Evolutionary conservation across 2,888 invertebrate genomes (phyloP).

Genomic region (Tineola bisselliella): DNA sequence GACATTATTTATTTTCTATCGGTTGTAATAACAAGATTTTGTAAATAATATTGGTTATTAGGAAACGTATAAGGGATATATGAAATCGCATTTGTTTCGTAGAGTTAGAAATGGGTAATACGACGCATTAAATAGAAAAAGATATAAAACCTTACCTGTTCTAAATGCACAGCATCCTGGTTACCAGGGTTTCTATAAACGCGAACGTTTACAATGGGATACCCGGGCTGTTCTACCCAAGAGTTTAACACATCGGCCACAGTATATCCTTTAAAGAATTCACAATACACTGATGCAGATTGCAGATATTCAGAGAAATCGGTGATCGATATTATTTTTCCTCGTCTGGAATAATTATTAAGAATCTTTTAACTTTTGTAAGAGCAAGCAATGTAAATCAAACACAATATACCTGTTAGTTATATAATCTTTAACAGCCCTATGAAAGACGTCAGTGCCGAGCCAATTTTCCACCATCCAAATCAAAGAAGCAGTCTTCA

Average conservation of each 20-base stretch:
- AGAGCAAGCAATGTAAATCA: no score
- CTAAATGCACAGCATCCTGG: slow-evolving; percentile 44
- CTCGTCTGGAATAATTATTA: slow-evolving; percentile 48
- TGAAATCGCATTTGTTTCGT: no score
- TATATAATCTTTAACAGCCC: slow-evolving; percentile 45
- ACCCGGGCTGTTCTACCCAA: slow-evolving; percentile 75
- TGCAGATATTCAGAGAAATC: slow-evolving; percentile 45
- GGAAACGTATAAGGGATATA: no score
- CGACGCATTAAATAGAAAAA: not conserved
- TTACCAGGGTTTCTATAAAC: slow-evolving; percentile 39
- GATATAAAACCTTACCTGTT: slow-evolving; percentile 33
- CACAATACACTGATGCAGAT: slow-evolving; percentile 47
- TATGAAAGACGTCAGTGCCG: slow-evolving; percentile 38
- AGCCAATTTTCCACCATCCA: slow-evolving; percentile 63
- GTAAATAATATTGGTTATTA: no score
- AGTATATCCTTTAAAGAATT: slow-evolving; percentile 54
- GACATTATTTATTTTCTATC: no score
- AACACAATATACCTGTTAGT: slow-evolving; percentile 32
- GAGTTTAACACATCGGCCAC: slow-evolving; percentile 60
- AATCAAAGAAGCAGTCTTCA: slow-evolving; percentile 52
- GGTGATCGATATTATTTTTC: slow-evolving; percentile 39
- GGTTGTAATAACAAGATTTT: no score
- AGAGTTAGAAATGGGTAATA: no score
- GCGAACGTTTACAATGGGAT: slow-evolving; percentile 69
- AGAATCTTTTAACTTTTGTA: no score